These are phyloP conservation scores for Melinaea menophilus DNA, from an alignment of 2,888 invertebrate genomes.

Conservation along the genomic window DNA sequence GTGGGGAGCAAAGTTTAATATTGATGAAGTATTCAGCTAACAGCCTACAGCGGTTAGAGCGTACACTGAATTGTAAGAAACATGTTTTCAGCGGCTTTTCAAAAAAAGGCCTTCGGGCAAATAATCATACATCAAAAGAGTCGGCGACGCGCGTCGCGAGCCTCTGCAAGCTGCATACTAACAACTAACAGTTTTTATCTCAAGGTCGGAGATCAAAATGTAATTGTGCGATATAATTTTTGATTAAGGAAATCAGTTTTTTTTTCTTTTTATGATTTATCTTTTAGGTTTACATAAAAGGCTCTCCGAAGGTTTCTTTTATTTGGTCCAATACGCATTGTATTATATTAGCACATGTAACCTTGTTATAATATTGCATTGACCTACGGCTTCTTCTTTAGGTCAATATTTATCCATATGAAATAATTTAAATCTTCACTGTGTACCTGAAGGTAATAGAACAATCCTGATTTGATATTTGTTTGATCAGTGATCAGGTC, in stretches of 20 bases:
- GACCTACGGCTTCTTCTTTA: too few relatives aligned
- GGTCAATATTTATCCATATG: too few relatives aligned
- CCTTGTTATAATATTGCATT: too few relatives aligned
- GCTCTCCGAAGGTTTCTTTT: too few relatives aligned
- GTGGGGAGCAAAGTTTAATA: slow-evolving; percentile 17
- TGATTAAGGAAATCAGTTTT: neutral
- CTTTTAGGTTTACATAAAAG: neutral
- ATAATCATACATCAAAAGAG: slow-evolving; percentile 30
- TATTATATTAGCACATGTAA: too few relatives aligned
- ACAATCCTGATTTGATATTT: too few relatives aligned
- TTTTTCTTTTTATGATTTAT: neutral
- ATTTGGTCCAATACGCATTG: too few relatives aligned
- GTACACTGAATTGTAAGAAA: slow-evolving; percentile 19
- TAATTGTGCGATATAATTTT: slow-evolving; percentile 4
- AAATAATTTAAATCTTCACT: too few relatives aligned
- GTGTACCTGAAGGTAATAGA: too few relatives aligned
- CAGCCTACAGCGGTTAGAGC: slow-evolving; percentile 16
- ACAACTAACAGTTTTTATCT: slow-evolving; percentile 9
- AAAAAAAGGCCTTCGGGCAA: slow-evolving; percentile 27
- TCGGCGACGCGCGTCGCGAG: slow-evolving; percentile 14
- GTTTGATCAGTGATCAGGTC: too few relatives aligned
- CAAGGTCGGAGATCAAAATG: neutral
- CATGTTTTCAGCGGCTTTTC: slow-evolving; percentile 18
- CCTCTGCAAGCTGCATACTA: slow-evolving; percentile 16
- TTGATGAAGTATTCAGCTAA: slow-evolving; percentile 22